Percentiles rank a stretch among this genome's conserved stretches.
Conservation (phyloP, 2,113 vertebrate species). For the Damaliscus lunatus region DNA sequence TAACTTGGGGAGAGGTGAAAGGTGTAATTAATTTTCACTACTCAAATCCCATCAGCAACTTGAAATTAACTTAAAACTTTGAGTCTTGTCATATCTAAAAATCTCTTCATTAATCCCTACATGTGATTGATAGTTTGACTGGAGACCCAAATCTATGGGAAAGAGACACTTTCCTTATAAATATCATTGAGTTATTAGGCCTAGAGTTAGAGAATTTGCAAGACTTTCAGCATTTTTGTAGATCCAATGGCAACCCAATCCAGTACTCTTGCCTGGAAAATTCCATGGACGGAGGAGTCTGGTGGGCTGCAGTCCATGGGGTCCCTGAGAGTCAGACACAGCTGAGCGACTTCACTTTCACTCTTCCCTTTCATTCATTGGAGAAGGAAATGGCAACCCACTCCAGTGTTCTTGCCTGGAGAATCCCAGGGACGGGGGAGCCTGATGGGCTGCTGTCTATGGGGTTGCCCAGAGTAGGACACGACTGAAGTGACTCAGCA, state of each 20-base stretch:
- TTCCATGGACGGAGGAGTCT: too few species aligned
- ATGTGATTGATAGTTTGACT: not conserved
- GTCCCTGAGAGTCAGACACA: accelerated
- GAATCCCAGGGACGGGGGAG: too few species aligned
- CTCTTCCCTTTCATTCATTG: too few species aligned
- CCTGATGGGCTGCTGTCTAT: too few species aligned
- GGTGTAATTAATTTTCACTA: conserved; percentile 34
- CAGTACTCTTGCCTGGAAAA: too few species aligned
- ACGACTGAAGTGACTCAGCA: too few species aligned
- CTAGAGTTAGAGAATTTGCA: not conserved
- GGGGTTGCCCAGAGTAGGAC: too few species aligned
- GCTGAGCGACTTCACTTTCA: too few species aligned
- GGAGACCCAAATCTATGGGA: not conserved
- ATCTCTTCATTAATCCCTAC: not conserved
- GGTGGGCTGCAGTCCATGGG: too few species aligned
- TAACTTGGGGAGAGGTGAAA: conserved; percentile 23
- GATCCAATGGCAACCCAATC: not conserved
- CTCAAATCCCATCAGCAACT: conserved; percentile 32
- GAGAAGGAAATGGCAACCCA: too few species aligned
- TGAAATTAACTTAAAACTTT: conserved; percentile 41
- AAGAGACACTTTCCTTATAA: not conserved
- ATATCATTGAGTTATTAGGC: not conserved
- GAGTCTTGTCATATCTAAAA: not conserved
- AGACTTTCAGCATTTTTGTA: not conserved
- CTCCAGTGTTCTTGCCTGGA: too few species aligned